Conservation (phyloP, 2,888 invertebrate species). For the Branchinecta sandiegonensis region DNA sequence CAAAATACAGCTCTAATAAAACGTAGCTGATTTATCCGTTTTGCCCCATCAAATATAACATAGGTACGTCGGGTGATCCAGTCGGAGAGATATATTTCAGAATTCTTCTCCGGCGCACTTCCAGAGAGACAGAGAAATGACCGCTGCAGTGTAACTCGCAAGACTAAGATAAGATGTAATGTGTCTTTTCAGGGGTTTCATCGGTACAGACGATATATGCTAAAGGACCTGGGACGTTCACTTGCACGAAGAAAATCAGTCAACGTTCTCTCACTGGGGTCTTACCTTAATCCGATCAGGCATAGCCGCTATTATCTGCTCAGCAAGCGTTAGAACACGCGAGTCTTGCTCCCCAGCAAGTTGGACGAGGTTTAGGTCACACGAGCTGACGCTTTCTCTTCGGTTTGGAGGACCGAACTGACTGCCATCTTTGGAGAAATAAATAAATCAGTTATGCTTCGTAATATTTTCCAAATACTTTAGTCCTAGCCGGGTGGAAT, state of each 20-base stretch:
- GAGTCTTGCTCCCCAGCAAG: slow-evolving; percentile 72
- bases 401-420: slow-evolving; percentile 22
- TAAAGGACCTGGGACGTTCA: not conserved
- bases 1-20: no score
- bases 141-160: no score
- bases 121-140: not conserved
- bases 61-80: no score
- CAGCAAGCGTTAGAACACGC: slow-evolving; percentile 79
- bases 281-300: slow-evolving; percentile 87
- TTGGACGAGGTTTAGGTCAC: slow-evolving; percentile 26
- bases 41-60: no score
- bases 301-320: slow-evolving; percentile 96
- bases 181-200: no score
- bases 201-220: not conserved
- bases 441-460: no score
- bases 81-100: no score
- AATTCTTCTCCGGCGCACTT: no score
- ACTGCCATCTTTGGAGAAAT: not conserved
- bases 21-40: no score
- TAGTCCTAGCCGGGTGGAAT: not conserved
- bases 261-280: not conserved
- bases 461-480: no score
- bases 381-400: slow-evolving; percentile 29
- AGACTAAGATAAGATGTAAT: no score
- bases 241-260: not conserved